Conservation (phyloP, 2,797 vertebrate genomes). For the Harpagifer antarcticus region DNA sequence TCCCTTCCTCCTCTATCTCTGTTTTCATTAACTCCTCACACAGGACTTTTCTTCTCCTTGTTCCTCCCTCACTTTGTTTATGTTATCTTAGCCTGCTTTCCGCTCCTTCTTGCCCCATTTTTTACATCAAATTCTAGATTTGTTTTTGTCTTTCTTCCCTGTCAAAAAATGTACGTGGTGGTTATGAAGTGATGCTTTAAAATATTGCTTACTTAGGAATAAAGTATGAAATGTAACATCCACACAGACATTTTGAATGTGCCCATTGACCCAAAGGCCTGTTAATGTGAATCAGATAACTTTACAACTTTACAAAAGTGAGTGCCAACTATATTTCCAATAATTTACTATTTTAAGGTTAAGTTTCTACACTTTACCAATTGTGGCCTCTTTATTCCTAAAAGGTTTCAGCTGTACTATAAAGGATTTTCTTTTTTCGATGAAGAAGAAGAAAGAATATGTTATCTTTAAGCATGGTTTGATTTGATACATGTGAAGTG, state of each 20-base stretch:
- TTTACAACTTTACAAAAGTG: constrained; percentile 10
- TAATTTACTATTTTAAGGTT: not conserved
- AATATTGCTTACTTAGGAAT: constrained; percentile 3
- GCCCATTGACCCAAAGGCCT: constrained; percentile 2
- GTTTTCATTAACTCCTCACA: constrained; percentile 2
- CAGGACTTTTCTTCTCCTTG: not conserved
- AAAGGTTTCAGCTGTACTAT: not conserved
- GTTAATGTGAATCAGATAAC: constrained; percentile 16
- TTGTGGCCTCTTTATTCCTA: not conserved
- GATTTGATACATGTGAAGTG: not conserved
- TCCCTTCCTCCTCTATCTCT: not conserved
- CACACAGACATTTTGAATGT: constrained; percentile 9
- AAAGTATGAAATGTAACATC: constrained; percentile 9
- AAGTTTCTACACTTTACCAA: not conserved
- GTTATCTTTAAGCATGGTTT: not conserved
- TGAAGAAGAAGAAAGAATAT: not conserved
- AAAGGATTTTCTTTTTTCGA: not conserved
- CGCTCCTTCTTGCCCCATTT: not conserved
- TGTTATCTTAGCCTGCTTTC: not conserved
- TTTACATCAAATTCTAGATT: not conserved
- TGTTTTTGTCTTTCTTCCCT: not conserved
- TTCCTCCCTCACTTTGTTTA: not conserved
- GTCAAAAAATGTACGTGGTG: not conserved
- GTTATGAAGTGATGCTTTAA: constrained; percentile 6
- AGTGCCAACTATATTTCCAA: not conserved